phyloP scores from a whole-genome alignment of 2,888 invertebrate genomes.

The Rhamnusium bicolor region DNA sequence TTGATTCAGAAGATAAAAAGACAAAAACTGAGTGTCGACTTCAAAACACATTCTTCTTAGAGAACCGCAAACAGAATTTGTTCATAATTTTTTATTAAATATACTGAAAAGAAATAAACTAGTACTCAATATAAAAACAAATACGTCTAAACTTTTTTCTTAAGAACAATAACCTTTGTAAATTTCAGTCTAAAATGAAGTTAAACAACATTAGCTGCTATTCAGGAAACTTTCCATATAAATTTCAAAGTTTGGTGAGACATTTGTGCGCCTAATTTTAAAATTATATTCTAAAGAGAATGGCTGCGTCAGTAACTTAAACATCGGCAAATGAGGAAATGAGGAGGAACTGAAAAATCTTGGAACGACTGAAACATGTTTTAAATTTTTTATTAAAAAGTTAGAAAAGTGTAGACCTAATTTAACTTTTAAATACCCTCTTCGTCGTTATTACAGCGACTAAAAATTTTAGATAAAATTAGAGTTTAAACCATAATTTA shows the following conservation, averaged over 20 bases:
- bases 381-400: slow-evolving; percentile 29
- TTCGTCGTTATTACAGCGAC: background rate
- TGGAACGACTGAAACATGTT: slow-evolving; percentile 14
- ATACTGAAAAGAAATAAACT: too few species aligned
- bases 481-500: slow-evolving; percentile 23
- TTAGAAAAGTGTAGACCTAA: slow-evolving; percentile 13
- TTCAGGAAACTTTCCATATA: slow-evolving; percentile 35
- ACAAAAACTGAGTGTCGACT: too few species aligned
- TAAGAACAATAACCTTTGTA: background rate
- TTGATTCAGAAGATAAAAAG: too few species aligned
- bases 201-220: slow-evolving; percentile 30
- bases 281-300: slow-evolving; percentile 12
- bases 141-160: background rate
- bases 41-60: too few species aligned
- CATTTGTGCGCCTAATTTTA: slow-evolving; percentile 23
- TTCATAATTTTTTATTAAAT: too few species aligned
- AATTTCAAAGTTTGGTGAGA: slow-evolving; percentile 17
- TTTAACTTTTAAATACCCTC: slow-evolving; percentile 26
- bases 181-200: slow-evolving; percentile 4
- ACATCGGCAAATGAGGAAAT: slow-evolving; percentile 21
- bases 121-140: too few species aligned
- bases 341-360: background rate
- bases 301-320: slow-evolving; percentile 16
- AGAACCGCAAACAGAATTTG: too few species aligned
- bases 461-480: slow-evolving; percentile 27